A percentile compares a stretch with the other conserved stretches of the same genome.
Evolutionary conservation across 2,113 vertebrate genomes (phyloP).

Genomic region (Chinchilla lanigera): DNA sequence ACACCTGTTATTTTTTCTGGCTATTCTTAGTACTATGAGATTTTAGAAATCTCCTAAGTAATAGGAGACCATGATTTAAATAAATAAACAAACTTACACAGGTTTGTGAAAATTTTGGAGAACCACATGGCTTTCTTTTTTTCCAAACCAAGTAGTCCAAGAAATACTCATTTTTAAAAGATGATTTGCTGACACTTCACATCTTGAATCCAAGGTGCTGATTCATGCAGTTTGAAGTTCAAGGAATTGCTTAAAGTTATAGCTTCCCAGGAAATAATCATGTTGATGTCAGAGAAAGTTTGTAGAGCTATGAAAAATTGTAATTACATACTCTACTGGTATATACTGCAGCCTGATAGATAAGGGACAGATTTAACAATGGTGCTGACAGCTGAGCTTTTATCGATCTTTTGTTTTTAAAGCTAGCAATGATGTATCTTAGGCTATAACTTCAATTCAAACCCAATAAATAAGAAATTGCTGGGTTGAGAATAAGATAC

Average conservation of each 20-base stretch:
- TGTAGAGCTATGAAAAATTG: slow-evolving; percentile 70
- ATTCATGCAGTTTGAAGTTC: slow-evolving; percentile 45
- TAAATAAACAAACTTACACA: background rate
- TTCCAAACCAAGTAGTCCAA: slow-evolving; percentile 44
- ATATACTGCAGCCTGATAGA: slow-evolving; percentile 41
- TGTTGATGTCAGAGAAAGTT: slow-evolving; percentile 65
- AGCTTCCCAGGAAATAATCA: slow-evolving; percentile 67
- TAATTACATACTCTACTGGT: slow-evolving; percentile 53
- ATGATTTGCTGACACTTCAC: slow-evolving; percentile 45
- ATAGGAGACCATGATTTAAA: background rate
- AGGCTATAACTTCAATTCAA: background rate
- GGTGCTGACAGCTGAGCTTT: slow-evolving; percentile 43
- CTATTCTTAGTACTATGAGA: background rate
- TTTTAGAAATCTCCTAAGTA: slow-evolving; percentile 16
- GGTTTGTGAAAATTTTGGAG: slow-evolving; percentile 14
- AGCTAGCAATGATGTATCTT: slow-evolving; percentile 7
- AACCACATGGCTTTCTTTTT: slow-evolving; percentile 17
- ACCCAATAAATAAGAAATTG: background rate
- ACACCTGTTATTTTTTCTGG: background rate
- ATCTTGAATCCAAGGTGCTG: slow-evolving; percentile 49
- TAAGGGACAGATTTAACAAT: slow-evolving; percentile 51
- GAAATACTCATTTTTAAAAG: slow-evolving; percentile 65
- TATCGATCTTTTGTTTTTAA: slow-evolving; percentile 68
- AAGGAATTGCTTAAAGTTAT: slow-evolving; percentile 59
- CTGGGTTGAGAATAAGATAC: background rate